Conservation (phyloP, 2,113 vertebrate genomes). For the Syngnathoides biaculeatus region DNA sequence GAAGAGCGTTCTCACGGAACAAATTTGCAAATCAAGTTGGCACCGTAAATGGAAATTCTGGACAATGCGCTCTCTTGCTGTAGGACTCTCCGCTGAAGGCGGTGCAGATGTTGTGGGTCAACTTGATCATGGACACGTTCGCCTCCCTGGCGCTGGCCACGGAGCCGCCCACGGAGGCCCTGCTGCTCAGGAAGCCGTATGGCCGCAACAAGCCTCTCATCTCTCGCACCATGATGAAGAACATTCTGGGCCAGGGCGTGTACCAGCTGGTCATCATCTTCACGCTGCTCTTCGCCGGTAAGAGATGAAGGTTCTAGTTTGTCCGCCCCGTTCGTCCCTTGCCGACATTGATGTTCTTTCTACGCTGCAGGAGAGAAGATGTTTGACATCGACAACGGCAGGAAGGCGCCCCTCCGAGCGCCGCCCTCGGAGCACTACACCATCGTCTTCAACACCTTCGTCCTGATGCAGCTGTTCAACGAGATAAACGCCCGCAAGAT, state of each 20-base stretch:
- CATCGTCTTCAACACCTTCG: slow-evolving; percentile 97
- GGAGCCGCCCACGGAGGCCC: slow-evolving; percentile 93
- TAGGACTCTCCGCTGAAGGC: slow-evolving; percentile 98
- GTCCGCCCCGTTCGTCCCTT: not conserved
- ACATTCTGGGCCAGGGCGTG: slow-evolving; percentile 94
- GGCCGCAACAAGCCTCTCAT: slow-evolving; percentile 98
- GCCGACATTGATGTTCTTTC: not conserved
- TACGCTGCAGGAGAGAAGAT: slow-evolving; percentile 82
- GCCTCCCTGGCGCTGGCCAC: slow-evolving; percentile 97
- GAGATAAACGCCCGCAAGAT: slow-evolving; percentile 99
- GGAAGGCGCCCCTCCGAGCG: slow-evolving; percentile 89
- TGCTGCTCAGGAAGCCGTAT: slow-evolving; percentile 92
- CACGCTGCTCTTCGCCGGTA: slow-evolving; percentile 93
- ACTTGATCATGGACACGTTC: slow-evolving; percentile 98
- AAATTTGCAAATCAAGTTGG: not conserved
- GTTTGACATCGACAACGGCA: slow-evolving; percentile 93
- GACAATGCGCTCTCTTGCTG: not conserved
- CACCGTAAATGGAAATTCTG: too few species aligned
- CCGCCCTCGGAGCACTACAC: slow-evolving; percentile 97
- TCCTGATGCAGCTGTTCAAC: slow-evolving; percentile 99
- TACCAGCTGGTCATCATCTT: slow-evolving; percentile 95
- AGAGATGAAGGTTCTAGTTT: slow-evolving; percentile 33
- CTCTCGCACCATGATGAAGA: slow-evolving; percentile 99
- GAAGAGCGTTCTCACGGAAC: too few species aligned
- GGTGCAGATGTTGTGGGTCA: slow-evolving; percentile 99